Base-by-base conservation (phyloP, 2,797 vertebrate genomes). In the Pangasius djambal region DNA sequence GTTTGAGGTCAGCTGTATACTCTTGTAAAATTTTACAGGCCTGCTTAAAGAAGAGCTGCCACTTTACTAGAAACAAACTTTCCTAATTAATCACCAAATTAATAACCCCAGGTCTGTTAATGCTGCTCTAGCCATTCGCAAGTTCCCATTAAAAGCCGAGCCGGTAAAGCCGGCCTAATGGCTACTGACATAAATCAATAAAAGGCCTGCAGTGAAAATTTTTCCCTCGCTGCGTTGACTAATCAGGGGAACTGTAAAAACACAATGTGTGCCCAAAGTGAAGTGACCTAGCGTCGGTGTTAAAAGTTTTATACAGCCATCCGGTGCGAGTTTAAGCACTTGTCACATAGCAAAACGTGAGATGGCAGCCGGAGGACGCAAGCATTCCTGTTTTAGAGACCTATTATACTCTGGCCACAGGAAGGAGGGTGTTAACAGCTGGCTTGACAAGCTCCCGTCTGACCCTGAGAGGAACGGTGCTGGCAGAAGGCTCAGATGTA, bases 11-110 rank as follows among this genome's bases (percentile, higher is more conserved):
- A 97, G 95, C 96, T 96, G 96, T 95, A 97, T 92, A 94, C 93
- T 97, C 95, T 96, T 96, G 97, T 98, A 98, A 99, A 98, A 95
- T 94, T 98, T 98, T 98, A 98, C 96, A 97, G 94, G 95, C 92
- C 95, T 93, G 94, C 96, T 96, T 96, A 97, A 98, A 97, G 95
- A 96, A 95, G 95, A 94, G 91, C 93, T 94, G 94, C 93, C 94
- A 92, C 91, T 96, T 96, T 96, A 96, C 94, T 95, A 95, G 95
- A 94, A 95, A 94, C 95, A 95, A 96, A 96, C 94, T 95, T 96
- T 95, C 94, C 94, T 94, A 95, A 96, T 96, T 95, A 97, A 96
- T 96, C 94, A 95, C 93, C 90, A 91, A 88, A 90, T 94, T 95
- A 95, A 96, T 95, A 96, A 95, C 92, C 93, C 88, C 48, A 13